A percentile compares a stretch with the other conserved stretches of the same genome.
phyloP scores from a whole-genome alignment of 2,797 vertebrate genomes.

The Xiphophorus birchmanni region DNA sequence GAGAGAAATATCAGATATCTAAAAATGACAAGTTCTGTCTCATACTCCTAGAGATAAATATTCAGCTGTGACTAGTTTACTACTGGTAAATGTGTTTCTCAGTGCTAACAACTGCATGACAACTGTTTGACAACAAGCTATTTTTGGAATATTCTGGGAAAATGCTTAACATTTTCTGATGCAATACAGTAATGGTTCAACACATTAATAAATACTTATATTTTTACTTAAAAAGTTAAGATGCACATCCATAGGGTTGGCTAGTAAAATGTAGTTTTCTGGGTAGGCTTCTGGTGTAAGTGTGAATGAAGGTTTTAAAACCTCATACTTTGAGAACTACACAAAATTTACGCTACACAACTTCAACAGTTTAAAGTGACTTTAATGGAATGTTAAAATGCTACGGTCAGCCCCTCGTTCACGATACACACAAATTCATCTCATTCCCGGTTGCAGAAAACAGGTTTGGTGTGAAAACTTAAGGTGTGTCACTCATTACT shows the following conservation, averaged over 20 bases:
- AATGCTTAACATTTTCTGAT: background rate
- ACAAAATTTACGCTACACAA: background rate
- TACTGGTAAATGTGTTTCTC: conserved; percentile 4
- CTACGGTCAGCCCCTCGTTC: background rate
- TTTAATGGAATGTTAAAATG: background rate
- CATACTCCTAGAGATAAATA: background rate
- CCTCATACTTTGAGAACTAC: background rate
- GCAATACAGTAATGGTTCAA: background rate
- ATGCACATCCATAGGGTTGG: background rate
- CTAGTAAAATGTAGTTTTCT: background rate
- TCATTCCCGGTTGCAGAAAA: background rate
- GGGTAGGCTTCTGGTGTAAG: background rate
- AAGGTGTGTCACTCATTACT: background rate
- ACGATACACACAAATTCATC: background rate
- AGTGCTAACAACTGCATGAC: background rate
- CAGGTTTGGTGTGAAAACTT: background rate
- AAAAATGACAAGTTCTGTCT: background rate
- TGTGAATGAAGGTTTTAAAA: background rate
- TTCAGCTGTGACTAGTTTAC: background rate
- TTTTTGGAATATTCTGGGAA: background rate
- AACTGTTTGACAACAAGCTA: background rate
- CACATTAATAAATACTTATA: background rate
- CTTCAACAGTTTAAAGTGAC: background rate
- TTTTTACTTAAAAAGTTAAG: background rate
- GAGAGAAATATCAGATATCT: background rate